Conservation (phyloP, 2,888 invertebrate species). For the Scrobipalpa atriplicella region DNA sequence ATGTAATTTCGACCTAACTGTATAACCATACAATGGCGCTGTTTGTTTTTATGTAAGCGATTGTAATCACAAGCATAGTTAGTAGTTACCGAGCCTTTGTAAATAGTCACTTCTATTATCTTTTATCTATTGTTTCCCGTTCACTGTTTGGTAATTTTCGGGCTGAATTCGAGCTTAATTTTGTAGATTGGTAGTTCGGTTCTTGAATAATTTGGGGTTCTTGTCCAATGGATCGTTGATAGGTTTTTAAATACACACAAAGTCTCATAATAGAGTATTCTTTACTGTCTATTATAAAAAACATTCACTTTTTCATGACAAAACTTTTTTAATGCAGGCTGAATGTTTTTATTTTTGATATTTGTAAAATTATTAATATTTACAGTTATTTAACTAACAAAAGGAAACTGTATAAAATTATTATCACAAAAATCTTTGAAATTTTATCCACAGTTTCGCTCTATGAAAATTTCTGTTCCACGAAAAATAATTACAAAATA, state of each 20-base stretch:
- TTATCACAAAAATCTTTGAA: no score
- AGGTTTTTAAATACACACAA: not conserved
- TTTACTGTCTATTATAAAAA: no score
- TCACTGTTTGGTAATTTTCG: slow-evolving; percentile 17
- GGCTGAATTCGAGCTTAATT: not conserved
- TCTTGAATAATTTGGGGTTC: slow-evolving; percentile 1
- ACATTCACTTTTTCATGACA: no score
- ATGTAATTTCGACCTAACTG: not conserved
- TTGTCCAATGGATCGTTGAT: slow-evolving; percentile 5
- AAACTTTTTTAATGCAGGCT: no score
- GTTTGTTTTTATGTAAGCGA: slow-evolving; percentile 59
- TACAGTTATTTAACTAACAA: no score
- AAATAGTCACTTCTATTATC: slow-evolving; percentile 59
- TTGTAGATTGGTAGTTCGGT: not conserved
- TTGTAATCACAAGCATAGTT: slow-evolving; percentile 58
- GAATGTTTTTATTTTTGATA: no score
- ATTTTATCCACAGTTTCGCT: no score
- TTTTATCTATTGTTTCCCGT: slow-evolving; percentile 45
- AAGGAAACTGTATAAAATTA: no score
- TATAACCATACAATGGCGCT: not conserved
- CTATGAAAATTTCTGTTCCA: no score
- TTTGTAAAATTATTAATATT: no score
- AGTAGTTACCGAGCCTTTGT: slow-evolving; percentile 46
- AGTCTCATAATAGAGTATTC: no score
- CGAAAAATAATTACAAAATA: not conserved